These are phyloP conservation scores for Lasioglossum calceatum DNA, from an alignment of 2,888 invertebrate species.

Conservation along the genomic window DNA sequence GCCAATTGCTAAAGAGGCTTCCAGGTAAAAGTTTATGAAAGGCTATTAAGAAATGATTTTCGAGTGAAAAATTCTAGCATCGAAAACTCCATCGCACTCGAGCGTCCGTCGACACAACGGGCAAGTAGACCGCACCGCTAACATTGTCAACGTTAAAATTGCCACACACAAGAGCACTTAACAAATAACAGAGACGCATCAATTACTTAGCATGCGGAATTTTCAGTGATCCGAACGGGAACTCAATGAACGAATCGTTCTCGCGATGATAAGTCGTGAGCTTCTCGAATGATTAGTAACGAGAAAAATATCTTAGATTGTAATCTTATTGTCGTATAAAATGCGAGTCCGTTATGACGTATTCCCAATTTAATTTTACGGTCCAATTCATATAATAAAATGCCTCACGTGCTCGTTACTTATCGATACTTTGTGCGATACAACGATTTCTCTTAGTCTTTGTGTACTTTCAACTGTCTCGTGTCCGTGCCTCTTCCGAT, in stretches of 20 bases:
- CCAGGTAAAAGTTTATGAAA: not conserved
- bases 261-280: conserved; percentile 33
- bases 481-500: conserved; percentile 3
- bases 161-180: conserved; percentile 21
- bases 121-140: not conserved
- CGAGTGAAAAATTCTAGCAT: not conserved
- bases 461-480: conserved; percentile 42
- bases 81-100: not conserved
- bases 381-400: conserved; percentile 51
- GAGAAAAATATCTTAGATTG: conserved; percentile 57
- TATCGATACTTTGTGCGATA: conserved; percentile 65
- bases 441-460: conserved; percentile 45
- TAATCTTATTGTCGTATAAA: conserved; percentile 66
- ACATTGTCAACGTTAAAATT: conserved; percentile 12
- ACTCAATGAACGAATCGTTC: conserved; percentile 18
- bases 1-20: not conserved
- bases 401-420: conserved; percentile 50
- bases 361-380: conserved; percentile 42
- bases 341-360: conserved; percentile 45
- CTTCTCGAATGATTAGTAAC: conserved; percentile 39
- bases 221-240: conserved; percentile 12
- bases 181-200: conserved; percentile 11
- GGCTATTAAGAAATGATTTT: not conserved
- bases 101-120: not conserved
- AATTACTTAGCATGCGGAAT: not conserved